Evolutionary conservation across 1,140 invertebrate species (phyloP).

Genomic region (Megalonaias nervosa): DNA sequence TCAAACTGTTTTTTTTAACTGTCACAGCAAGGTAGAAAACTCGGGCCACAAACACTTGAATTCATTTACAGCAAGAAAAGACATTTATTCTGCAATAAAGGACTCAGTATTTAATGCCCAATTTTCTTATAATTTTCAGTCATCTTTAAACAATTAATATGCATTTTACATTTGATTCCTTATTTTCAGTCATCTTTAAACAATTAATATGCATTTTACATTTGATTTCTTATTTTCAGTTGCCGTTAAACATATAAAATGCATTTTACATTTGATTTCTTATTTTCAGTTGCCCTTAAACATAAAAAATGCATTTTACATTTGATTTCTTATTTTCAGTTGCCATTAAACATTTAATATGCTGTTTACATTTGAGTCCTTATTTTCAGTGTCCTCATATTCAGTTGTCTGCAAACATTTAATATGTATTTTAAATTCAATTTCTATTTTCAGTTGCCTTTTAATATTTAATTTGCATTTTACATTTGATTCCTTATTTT

Average conservation of each 20-base stretch:
- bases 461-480: background rate
- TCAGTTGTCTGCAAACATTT: background rate
- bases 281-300: background rate
- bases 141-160: background rate
- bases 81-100: no score
- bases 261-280: slow-evolving; percentile 7
- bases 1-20: no score
- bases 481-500: background rate
- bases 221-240: background rate
- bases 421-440: background rate
- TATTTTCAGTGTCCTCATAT: background rate
- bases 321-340: slow-evolving; percentile 7
- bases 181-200: background rate
- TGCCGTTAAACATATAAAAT: background rate
- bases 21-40: no score
- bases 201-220: background rate
- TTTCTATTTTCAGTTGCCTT: background rate
- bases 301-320: background rate
- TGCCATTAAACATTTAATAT: background rate
- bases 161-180: background rate
- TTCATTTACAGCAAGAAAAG: no score
- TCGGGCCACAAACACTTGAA: no score
- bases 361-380: background rate
- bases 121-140: background rate
- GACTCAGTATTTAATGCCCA: no score